These are phyloP conservation scores for Drosophila ficusphila DNA, from an alignment of 1,140 invertebrate species.

Conservation along the genomic window DNA sequence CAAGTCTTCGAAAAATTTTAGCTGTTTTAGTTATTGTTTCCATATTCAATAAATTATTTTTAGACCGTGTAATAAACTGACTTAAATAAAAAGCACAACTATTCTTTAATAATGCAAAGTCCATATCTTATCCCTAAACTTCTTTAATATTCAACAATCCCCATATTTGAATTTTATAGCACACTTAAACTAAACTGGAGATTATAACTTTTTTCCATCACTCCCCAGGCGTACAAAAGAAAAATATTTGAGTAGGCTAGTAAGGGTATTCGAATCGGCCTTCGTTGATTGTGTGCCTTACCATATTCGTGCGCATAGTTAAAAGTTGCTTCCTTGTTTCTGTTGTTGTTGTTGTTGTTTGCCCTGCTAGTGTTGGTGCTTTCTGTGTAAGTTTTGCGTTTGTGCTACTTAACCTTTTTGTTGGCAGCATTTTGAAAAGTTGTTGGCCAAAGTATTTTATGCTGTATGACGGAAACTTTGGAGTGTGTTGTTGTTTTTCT, in stretches of 20 bases:
- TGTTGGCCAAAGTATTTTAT: conserved; percentile 64
- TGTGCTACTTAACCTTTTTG: conserved; percentile 66
- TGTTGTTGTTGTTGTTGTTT: conserved; percentile 12
- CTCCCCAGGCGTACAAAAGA: conserved; percentile 5
- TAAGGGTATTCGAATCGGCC: conserved; percentile 20
- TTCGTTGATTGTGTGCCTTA: background rate
- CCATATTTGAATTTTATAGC: background rate
- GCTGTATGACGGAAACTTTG: conserved; percentile 49
- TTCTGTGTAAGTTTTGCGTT: conserved; percentile 45
- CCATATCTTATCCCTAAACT: too few relatives aligned
- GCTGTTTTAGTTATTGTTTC: too few relatives aligned
- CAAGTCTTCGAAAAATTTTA: too few relatives aligned
- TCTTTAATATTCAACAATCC: too few relatives aligned
- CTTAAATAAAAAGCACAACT: too few relatives aligned
- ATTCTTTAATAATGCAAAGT: too few relatives aligned
- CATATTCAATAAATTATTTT: too few relatives aligned
- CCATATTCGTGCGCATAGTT: conserved; percentile 14
- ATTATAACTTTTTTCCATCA: background rate
- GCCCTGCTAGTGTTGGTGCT: conserved; percentile 19
- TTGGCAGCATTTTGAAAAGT: conserved; percentile 45
- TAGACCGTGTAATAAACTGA: too few relatives aligned
- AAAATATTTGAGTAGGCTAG: conserved; percentile 13
- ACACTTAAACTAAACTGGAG: conserved; percentile 2
- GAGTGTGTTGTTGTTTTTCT: conserved; percentile 14
- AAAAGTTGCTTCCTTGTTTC: conserved; percentile 32